Conservation (phyloP, 2,888 invertebrate species). For the Rhyacophila evoluta region DNA sequence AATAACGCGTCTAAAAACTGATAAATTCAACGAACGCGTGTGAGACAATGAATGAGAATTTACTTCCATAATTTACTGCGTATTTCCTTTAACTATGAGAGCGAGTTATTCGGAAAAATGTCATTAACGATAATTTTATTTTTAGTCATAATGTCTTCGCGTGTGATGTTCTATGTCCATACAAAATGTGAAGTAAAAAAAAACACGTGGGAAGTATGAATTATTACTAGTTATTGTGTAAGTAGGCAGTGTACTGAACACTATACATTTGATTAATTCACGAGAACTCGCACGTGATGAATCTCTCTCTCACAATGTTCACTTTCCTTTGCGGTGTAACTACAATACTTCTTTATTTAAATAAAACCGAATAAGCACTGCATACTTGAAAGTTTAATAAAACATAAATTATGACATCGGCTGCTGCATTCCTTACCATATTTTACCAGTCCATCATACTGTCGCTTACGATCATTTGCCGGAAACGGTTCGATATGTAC, state of each 20-base stretch:
- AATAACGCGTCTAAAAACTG: background rate
- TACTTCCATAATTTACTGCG: background rate
- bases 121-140: background rate
- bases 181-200: background rate
- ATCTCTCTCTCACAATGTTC: background rate
- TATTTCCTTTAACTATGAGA: background rate
- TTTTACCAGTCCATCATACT: too few species aligned
- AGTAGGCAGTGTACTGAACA: background rate
- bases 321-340: slow-evolving; percentile 3
- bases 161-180: background rate
- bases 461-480: too few species aligned
- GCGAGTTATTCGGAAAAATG: background rate
- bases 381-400: too few species aligned
- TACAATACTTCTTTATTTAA: too few species aligned
- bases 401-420: background rate
- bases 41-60: background rate
- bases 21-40: background rate
- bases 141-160: background rate
- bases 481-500: too few species aligned
- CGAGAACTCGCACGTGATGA: background rate
- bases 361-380: too few species aligned
- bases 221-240: background rate
- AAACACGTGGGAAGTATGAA: background rate
- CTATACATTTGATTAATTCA: background rate
- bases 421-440: too few species aligned